phyloP scores from a whole-genome alignment of 2,797 vertebrate genomes.

The Propithecus perrieri region DNA sequence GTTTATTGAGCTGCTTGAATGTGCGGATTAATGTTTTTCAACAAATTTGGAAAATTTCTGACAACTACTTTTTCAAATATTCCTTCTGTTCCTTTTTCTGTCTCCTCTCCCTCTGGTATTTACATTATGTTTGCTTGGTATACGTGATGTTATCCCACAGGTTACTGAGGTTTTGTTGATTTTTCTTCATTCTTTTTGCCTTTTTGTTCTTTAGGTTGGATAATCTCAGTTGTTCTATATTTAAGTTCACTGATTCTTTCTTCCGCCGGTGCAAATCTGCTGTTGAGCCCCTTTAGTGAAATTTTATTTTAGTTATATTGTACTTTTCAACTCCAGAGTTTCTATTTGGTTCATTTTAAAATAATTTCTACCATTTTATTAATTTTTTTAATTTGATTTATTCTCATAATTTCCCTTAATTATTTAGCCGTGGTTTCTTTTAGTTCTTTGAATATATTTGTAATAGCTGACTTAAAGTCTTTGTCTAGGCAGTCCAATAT shows the following conservation, averaged over 20 bases:
- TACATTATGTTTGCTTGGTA: not conserved
- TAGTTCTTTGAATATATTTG: not conserved
- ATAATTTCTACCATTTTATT: not conserved
- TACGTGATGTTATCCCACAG: not conserved
- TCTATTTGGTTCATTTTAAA: not conserved
- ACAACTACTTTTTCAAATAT: not conserved
- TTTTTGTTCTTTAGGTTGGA: not conserved
- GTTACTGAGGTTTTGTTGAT: not conserved
- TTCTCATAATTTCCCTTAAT: not conserved
- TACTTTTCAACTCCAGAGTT: not conserved
- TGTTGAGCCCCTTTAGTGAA: not conserved
- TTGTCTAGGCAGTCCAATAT: not conserved
- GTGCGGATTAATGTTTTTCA: not conserved
- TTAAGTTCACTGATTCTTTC: not conserved
- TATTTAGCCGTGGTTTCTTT: not conserved
- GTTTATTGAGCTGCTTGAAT: not conserved
- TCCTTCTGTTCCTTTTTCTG: not conserved
- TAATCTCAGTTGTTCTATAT: not conserved
- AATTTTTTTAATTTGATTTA: not conserved
- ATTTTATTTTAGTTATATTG: slow-evolving; percentile 23
- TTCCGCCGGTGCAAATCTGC: not conserved
- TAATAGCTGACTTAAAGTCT: not conserved
- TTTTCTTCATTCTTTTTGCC: not conserved
- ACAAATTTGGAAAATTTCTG: not conserved
- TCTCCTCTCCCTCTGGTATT: not conserved